Conservation (phyloP, 2,797 vertebrate species). For the Melanogrammus aeglefinus region DNA sequence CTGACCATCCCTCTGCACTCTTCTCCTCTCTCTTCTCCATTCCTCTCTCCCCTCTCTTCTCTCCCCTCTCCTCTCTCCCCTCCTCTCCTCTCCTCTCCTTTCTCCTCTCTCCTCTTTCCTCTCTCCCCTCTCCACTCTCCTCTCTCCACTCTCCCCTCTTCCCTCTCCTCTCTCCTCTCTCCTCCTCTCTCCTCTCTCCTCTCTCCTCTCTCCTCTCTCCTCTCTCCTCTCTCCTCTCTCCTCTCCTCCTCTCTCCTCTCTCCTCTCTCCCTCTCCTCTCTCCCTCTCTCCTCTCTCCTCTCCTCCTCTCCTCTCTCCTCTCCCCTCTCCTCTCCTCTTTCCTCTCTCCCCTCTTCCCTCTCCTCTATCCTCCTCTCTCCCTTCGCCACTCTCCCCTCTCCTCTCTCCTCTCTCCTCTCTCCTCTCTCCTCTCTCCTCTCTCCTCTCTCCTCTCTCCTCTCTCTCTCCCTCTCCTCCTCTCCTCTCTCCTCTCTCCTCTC, state of each 20-base stretch:
- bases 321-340: background rate
- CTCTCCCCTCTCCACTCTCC: conserved; percentile 13
- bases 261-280: background rate
- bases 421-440: background rate
- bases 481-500: conserved; percentile 20
- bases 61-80: conserved; percentile 37
- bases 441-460: conserved; percentile 12
- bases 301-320: conserved; percentile 20
- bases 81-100: conserved; percentile 8
- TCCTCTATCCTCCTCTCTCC: background rate
- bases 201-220: conserved; percentile 25
- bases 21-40: background rate
- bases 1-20: conserved; percentile 47
- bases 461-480: background rate
- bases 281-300: conserved; percentile 13
- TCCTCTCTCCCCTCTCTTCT: conserved; percentile 32
- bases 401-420: background rate
- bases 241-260: background rate
- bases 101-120: conserved; percentile 42
- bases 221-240: background rate
- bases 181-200: conserved; percentile 12
- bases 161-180: conserved; percentile 13
- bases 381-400: conserved; percentile 21
- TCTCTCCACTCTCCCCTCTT: conserved; percentile 10
- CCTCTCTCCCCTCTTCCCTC: conserved; percentile 22